Evolutionary conservation across 2,888 invertebrate genomes (phyloP), one percentile per base, ranked within the genome.

Genomic region (Dasypogon diadema): DNA sequence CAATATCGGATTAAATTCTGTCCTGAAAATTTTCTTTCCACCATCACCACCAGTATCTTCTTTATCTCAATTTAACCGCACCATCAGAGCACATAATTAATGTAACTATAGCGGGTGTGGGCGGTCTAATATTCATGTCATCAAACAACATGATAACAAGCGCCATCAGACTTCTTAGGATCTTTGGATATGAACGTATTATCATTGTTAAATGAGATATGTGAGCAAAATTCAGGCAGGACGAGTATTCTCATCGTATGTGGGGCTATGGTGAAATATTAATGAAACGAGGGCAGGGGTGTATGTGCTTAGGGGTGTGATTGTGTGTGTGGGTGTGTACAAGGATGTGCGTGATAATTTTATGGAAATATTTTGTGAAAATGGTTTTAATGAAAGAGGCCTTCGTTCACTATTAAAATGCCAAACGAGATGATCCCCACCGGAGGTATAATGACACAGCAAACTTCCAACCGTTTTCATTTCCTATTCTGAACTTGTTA

Each of bases 61-160:
- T 58, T 58, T 58, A 58, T 58, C 58, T 58, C 24, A 3, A 14
- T 58, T 58, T 16, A 58, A 5, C 58, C 30, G 16, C 30, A 58
- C 26, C 34, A 56, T 56, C 56, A 56, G 56, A 56, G 56, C 56
- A 56, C 22, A 58, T 58, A 58, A 58, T 58, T 58, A 58, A 58
- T 58, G 58, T 58, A 58, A 14, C 30, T 58, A 16, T 16, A 16
- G 58, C 30, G 58, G 8, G 10, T 5, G 14, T 24, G 24, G 34
- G 58, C 5, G 26, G 16, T 14, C 58, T 30, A 58, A 58, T 58
- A 58, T 58, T 58, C 58, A 58, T 30, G 34, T 58, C 58, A 58
- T 30, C 58, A 30, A 58, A 58, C 26, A 58, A 26, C 58, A 30
- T 58, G 58, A 58, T 58, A 58, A 58, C 26, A 58, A n/a, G 2